Evolutionary conservation across 1,140 invertebrate genomes (phyloP), one percentile per base, ranked within the genome.

Genomic region (Sycobia sp.): DNA sequence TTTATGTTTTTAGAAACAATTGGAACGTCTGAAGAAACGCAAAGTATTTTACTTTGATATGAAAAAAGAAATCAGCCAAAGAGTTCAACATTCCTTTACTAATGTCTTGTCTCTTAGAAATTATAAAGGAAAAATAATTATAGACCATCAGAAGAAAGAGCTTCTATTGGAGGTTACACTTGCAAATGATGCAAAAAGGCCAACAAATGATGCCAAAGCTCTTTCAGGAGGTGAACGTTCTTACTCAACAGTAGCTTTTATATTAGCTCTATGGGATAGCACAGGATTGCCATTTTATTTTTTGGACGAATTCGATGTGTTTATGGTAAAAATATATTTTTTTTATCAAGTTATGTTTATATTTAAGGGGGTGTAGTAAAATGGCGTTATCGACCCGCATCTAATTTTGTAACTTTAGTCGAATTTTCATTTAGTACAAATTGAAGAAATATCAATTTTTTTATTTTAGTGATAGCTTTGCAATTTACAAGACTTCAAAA

Each of bases 281-380:
- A 91, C 94, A 70, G 88, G 91, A 65, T 87, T 93, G 61, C 97
- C 97, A 0, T 98, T 99, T 78, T 91, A 94, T 75, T 95, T 97
- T 74, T 83, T 99, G 43, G 97, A 99, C 77, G 97, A 99, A 84
- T 98, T 98, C 79, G 97, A 99, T 78, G 96, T 99, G 0, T 99
- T 96, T 76, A 98, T 99, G 92, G 96, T 91, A 71, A 75, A 73
- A 73, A 72, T 36, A 51, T n/a, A 10, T 46, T 32, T 4, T 11
- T 32, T 32, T n/a, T n/a, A n/a, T n/a, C n/a, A n/a, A n/a, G n/a
- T n/a, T n/a, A n/a, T n/a, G n/a, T n/a, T n/a, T n/a, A n/a, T n/a
- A n/a, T n/a, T n/a, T n/a, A n/a, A n/a, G n/a, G n/a, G n/a, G n/a
- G n/a, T n/a, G n/a, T n/a, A n/a, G n/a, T n/a, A n/a, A n/a, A n/a